Conservation (phyloP, 2,113 vertebrate species). For the Tichodroma muraria region DNA sequence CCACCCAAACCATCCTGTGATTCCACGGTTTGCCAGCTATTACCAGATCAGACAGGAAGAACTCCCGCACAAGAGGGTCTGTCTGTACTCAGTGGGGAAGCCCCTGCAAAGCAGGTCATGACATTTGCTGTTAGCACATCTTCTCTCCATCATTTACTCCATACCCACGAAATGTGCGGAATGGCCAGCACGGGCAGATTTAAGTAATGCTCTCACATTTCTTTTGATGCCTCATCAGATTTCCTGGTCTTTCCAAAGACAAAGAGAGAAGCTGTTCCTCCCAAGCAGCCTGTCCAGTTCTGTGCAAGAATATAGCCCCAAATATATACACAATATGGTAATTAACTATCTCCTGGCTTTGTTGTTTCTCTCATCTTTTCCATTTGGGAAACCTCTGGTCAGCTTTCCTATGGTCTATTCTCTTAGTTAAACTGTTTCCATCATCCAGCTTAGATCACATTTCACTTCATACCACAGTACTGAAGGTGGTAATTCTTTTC, state of each 20-base stretch:
- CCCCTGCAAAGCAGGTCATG: not conserved
- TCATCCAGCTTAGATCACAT: accelerated
- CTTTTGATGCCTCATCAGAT: not conserved
- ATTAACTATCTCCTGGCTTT: not conserved
- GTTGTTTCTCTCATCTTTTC: not conserved
- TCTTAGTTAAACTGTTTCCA: not conserved
- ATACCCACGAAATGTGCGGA: not conserved
- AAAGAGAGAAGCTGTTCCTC: not conserved
- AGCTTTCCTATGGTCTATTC: not conserved
- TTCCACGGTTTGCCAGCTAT: not conserved
- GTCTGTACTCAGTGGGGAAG: not conserved
- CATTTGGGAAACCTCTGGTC: not conserved
- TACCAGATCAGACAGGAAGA: not conserved
- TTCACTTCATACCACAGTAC: not conserved
- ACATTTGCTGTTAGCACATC: not conserved
- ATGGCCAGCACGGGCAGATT: not conserved
- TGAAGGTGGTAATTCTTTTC: not conserved
- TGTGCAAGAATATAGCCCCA: not conserved
- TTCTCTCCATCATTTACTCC: not conserved
- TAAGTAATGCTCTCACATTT: not conserved
- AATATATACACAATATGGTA: not conserved
- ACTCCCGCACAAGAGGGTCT: not conserved
- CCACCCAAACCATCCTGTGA: not conserved
- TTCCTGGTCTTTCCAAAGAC: not conserved
- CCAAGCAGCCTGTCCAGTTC: not conserved